Conservation (phyloP, 2,888 invertebrate genomes). For the Heliconius ethilla region DNA sequence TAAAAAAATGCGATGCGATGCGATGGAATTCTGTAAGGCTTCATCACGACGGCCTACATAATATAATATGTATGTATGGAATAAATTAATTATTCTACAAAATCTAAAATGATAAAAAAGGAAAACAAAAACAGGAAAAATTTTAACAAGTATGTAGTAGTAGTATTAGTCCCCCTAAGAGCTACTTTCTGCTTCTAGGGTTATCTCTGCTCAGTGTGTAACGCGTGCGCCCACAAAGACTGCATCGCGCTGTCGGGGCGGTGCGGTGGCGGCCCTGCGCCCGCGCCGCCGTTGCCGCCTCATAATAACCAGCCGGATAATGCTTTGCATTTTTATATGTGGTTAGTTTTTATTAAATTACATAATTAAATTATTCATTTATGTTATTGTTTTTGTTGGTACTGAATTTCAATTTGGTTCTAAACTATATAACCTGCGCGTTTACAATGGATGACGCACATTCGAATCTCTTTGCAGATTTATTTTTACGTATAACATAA, state of each 20-base stretch:
- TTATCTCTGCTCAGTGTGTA: constrained; percentile 92
- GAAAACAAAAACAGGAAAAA: background rate
- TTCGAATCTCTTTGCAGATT: no score
- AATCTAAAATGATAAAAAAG: background rate
- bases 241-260: constrained; percentile 92
- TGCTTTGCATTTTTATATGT: constrained; percentile 81
- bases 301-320: constrained; percentile 78
- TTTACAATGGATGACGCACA: no score
- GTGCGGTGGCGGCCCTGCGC: constrained; percentile 85
- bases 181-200: constrained; percentile 82
- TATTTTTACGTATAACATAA: no score
- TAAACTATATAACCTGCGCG: no score
- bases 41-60: background rate
- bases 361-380: no score
- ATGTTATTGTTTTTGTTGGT: no score
- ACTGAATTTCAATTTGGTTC: no score
- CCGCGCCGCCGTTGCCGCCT: constrained; percentile 82
- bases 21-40: no score
- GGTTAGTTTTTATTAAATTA: constrained; percentile 59
- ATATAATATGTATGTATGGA: background rate
- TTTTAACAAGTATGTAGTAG: background rate
- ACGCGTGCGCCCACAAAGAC: constrained; percentile 92
- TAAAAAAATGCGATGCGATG: background rate
- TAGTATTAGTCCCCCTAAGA: background rate
- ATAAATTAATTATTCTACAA: background rate